Base-by-base conservation (phyloP, 1,140 invertebrate genomes). In the Pissodes strobi region DNA sequence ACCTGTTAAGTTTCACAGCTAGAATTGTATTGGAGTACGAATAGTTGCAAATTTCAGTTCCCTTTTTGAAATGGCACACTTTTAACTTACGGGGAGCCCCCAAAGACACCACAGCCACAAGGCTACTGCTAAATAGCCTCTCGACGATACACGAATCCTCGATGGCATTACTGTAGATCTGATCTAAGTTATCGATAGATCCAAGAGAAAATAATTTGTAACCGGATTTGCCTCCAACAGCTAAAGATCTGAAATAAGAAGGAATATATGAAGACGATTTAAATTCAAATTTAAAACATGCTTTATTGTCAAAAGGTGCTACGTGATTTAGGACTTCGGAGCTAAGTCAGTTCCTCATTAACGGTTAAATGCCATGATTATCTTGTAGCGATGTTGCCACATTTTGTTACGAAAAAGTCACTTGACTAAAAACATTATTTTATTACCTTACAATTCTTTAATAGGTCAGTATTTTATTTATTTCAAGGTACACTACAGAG, bases 31-130 rank as follows among this genome's bases (percentile, higher is more conserved):
- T 98, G 9, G 93, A 91, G 79, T 99, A 99, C 76, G 93, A 96
- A 82, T 98, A 98, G 79, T 97, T 95, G 80, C 96, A 98, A 78
- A 99, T 99, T 83, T 99, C 96, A 52, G 94, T 96, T 63, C 94
- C 93, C 79, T 97, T 98, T 76, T 97, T 97, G 81, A 97, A 99
- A 82, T 99, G 96, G 79, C 94, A 98, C 22, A 99, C 95, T 82
- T 92, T 92, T 15, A 98, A 83, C 80, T 93, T 98, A 70, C 97
- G 85, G 43, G 97, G 95, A 38, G 93, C 91, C 67, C 90, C 87
- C 64, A 95, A 84, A 70, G 92, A 94, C 52, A 99, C 97, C 72
- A 99, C 87, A 18, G 95, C 95, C 71, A 99, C 93, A 69, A 99
- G 83, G 72, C 94, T 97, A 77, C 95, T 98, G 79, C 93, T 95